A percentile compares a stretch with the other conserved stretches of the same genome.
These are phyloP conservation scores for Boleophthalmus pectinirostris DNA, from an alignment of 2,113 vertebrate species.

Conservation along the genomic window DNA sequence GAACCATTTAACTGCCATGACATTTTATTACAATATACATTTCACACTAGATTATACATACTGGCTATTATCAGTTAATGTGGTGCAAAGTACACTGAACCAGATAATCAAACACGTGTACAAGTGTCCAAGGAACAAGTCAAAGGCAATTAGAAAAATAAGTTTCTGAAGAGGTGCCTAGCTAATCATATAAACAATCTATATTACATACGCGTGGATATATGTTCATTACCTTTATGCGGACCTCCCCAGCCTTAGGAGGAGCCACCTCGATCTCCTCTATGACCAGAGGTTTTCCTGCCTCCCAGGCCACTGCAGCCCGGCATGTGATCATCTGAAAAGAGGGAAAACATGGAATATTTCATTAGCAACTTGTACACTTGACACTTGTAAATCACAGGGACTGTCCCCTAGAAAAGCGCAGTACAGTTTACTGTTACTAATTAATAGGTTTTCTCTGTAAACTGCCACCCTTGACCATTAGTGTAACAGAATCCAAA, in stretches of 20 bases:
- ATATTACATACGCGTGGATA: not conserved
- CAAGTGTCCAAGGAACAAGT: not conserved
- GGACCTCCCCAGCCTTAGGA: slow-evolving; percentile 75
- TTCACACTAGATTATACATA: not conserved
- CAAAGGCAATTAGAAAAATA: not conserved
- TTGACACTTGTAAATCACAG: no score
- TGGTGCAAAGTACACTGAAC: not conserved
- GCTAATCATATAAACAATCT: not conserved
- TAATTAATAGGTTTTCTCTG: not conserved
- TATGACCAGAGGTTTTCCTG: slow-evolving; percentile 71
- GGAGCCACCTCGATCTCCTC: slow-evolving; percentile 80
- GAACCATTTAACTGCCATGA: not conserved
- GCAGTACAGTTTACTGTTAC: no score
- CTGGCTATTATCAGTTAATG: not conserved
- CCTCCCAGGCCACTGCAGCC: slow-evolving; percentile 78
- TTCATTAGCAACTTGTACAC: no score
- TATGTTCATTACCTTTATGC: slow-evolving; percentile 68
- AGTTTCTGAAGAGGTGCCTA: no score
- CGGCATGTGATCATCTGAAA: slow-evolving; percentile 77
- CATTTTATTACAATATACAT: not conserved
- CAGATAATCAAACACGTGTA: not conserved
- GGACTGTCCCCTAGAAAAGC: no score
- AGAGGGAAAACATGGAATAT: not conserved
- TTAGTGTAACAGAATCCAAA: not conserved
- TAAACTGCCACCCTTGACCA: not conserved